phyloP scores from a whole-genome alignment of 1,140 invertebrate species.

The Zeugodacus cucurbitae region DNA sequence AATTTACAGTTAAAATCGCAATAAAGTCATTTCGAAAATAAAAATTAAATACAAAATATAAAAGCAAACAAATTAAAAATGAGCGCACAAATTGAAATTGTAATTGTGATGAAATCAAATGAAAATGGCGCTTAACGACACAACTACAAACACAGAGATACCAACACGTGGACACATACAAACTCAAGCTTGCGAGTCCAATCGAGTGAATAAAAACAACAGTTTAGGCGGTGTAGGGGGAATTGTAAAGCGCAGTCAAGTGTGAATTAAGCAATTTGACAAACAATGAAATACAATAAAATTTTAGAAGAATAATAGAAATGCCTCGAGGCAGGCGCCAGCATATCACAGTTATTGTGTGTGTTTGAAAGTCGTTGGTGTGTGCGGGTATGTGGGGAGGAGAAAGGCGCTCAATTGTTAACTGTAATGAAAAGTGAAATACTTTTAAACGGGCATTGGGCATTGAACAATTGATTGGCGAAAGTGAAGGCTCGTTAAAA shows the following conservation, averaged over 20 bases:
- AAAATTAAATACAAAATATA: not conserved
- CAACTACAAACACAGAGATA: not conserved
- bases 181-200: not conserved
- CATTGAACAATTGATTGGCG: not conserved
- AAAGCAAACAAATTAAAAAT: not conserved
- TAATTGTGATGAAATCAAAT: conserved; percentile 32
- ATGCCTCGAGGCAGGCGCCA: not conserved
- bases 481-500: not conserved
- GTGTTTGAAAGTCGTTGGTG: not conserved
- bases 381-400: not conserved
- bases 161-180: too few species aligned
- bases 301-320: conserved; percentile 18
- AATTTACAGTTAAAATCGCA: not conserved
- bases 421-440: conserved; percentile 1
- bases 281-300: conserved; percentile 40
- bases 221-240: not conserved
- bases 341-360: too few species aligned
- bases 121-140: not conserved
- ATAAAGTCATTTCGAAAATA: not conserved
- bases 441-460: not conserved
- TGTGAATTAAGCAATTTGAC: conserved; percentile 15
- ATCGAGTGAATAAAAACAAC: not conserved
- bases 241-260: not conserved
- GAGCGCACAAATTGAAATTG: conserved; percentile 11
- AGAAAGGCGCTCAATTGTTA: not conserved